A percentile compares a stretch with the other conserved stretches of the same genome.
Evolutionary conservation across 2,797 vertebrate genomes (phyloP).

Genomic region (Ceryle rudis): DNA sequence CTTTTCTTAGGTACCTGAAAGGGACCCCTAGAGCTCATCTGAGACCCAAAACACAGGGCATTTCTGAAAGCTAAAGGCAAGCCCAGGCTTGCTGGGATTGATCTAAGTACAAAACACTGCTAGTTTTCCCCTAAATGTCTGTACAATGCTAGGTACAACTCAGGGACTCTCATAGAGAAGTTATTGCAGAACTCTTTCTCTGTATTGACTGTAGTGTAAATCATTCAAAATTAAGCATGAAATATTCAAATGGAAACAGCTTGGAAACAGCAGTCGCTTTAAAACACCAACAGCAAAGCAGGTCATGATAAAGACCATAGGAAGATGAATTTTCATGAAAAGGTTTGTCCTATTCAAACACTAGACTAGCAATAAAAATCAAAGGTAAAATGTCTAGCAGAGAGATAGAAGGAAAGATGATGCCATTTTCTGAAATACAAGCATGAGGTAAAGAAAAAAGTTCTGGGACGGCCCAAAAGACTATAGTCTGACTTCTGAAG

Average conservation of each 20-base stretch:
- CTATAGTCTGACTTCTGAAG: neutral
- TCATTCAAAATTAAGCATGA: neutral
- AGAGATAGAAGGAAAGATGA: neutral
- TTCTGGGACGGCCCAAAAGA: neutral
- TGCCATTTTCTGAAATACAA: neutral
- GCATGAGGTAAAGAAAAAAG: neutral
- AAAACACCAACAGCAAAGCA: neutral
- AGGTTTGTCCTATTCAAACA: neutral
- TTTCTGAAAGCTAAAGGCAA: neutral
- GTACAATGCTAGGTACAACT: neutral
- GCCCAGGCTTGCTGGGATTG: neutral
- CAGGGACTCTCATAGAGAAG: neutral
- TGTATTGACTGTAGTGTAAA: neutral
- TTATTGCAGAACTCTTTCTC: neutral
- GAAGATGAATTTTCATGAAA: neutral
- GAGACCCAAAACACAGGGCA: neutral
- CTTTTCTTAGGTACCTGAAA: slow-evolving; percentile 10
- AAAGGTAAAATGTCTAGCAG: neutral
- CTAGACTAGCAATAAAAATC: neutral
- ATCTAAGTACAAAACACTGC: neutral
- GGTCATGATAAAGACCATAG: neutral
- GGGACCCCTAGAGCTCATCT: neutral
- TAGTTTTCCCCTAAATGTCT: neutral
- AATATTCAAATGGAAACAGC: neutral
- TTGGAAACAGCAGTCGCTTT: neutral